Base-by-base conservation (phyloP, 64 coral and sea anemone genomes). In the Cladopsammia gracilis region DNA sequence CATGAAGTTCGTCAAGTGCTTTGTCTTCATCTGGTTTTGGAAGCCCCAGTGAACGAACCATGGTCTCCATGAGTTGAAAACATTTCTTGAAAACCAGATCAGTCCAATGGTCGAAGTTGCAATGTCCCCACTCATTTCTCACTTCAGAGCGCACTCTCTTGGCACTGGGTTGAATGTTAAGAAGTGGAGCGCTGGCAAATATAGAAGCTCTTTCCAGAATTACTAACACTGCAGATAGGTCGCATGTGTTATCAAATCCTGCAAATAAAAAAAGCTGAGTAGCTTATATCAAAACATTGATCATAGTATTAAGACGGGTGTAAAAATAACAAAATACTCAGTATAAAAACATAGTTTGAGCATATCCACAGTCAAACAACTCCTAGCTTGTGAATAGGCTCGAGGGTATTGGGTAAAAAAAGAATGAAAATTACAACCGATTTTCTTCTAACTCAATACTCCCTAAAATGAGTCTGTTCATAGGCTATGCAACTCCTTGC, bases 171-270 rank as follows among this genome's bases (percentile, higher is more conserved):
- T 76, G 71, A 56, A 92, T 75, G 34, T 34, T 34, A 34, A 1
- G 34, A 34, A 2, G 34, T 10, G 16, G 5, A 26, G 71, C 1
- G 3, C 10, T 2, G 12, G 6, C 53, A 75, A 92, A 92, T 18
- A 86, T 51, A 14, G 78, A 62, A 5, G 90, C 81, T 42, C 73
- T 77, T 7, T 43, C 54, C 19, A 92, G 82, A 50, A 92, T 86
- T 46, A 82, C 82, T 19, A 92, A 62, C 18, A 86, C 82, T 26
- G 81, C 82, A 26, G 90, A 92, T 23, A 86, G 20, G 24, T 96
- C 95, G 69, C 90, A 96, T 20, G 95, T 96, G 71, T 61, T 76
- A 26, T 96, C 90, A 77, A 93, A 96, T 16, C 82, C 94, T 95
- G 64, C 11, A 90, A 83, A 58, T 50, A 20, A 49, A 9, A 69